Percentiles rank a stretch among this genome's conserved stretches.
These are phyloP conservation scores for Thysanoteuthis rhombus DNA, from an alignment of 2,888 invertebrate genomes.

Conservation along the genomic window DNA sequence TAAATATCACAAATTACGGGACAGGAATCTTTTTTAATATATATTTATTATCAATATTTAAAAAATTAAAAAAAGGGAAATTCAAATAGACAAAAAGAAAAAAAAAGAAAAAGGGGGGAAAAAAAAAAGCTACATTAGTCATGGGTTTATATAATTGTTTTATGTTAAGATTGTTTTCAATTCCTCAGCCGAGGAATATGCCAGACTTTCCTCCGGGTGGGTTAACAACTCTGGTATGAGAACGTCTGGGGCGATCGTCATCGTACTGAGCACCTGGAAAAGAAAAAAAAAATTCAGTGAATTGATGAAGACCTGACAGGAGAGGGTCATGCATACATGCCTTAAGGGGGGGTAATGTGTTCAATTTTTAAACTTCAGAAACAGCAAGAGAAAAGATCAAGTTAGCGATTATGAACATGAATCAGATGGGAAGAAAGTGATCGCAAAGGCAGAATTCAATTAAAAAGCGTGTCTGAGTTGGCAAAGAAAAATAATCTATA, in stretches of 20 bases:
- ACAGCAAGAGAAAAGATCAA: not conserved
- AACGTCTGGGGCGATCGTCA: conserved; percentile 66
- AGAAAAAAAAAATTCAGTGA: conserved; percentile 1
- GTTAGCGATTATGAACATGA: not conserved
- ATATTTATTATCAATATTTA: conserved; percentile 12
- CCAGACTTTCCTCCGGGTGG: conserved; percentile 65
- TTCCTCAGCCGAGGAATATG: conserved; percentile 31
- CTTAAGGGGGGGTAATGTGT: not conserved
- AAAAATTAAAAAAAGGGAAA: conserved; percentile 1
- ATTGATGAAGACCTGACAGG: not conserved
- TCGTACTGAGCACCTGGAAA: conserved; percentile 72
- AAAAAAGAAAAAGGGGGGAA: not conserved
- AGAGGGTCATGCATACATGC: not conserved
- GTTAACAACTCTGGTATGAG: conserved; percentile 55
- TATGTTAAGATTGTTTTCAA: not conserved
- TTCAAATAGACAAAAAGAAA: conserved; percentile 18
- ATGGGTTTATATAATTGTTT: not conserved
- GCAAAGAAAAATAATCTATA: no score
- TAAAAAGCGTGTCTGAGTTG: not conserved
- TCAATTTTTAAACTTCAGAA: not conserved
- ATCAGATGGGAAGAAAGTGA: not conserved
- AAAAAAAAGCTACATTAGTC: conserved; percentile 18
- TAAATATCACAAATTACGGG: not conserved
- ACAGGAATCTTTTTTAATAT: conserved; percentile 1
- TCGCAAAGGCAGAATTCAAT: not conserved